Evolutionary conservation across 2,797 vertebrate species (phyloP).

Genomic region (Mallotus villosus): DNA sequence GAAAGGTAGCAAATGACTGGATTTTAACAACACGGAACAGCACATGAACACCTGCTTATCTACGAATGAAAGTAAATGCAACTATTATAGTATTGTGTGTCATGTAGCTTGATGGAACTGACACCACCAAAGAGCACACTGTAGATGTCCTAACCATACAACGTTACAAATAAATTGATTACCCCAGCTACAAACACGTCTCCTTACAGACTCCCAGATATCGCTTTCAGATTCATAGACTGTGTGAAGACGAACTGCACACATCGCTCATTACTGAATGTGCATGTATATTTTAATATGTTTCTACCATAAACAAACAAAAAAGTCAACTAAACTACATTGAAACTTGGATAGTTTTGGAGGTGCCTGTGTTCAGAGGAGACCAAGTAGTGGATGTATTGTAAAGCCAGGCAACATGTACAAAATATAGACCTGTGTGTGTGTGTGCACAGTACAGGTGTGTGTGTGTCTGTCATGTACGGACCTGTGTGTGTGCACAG

Average conservation of each 20-base stretch:
- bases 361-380: too few relatives aligned
- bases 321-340: too few relatives aligned
- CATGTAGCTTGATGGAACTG: not conserved
- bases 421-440: too few relatives aligned
- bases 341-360: too few relatives aligned
- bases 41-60: not conserved
- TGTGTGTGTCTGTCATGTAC: not conserved
- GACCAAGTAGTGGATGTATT: too few relatives aligned
- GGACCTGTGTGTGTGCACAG: constrained; percentile 93
- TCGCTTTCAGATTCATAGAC: not conserved
- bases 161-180: too few relatives aligned
- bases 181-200: not conserved
- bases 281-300: too few relatives aligned
- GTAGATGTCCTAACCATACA: not conserved
- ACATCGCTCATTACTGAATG: too few relatives aligned
- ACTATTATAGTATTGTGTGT: not conserved
- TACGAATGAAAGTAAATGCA: not conserved
- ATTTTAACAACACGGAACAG: not conserved
- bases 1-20: not conserved
- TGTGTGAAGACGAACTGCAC: not conserved
- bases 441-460: too few relatives aligned
- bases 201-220: not conserved
- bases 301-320: too few relatives aligned
- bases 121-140: not conserved
- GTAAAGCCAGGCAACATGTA: too few relatives aligned